Evolutionary conservation across 2,888 invertebrate species (phyloP).

Genomic region (Theretra japonica): DNA sequence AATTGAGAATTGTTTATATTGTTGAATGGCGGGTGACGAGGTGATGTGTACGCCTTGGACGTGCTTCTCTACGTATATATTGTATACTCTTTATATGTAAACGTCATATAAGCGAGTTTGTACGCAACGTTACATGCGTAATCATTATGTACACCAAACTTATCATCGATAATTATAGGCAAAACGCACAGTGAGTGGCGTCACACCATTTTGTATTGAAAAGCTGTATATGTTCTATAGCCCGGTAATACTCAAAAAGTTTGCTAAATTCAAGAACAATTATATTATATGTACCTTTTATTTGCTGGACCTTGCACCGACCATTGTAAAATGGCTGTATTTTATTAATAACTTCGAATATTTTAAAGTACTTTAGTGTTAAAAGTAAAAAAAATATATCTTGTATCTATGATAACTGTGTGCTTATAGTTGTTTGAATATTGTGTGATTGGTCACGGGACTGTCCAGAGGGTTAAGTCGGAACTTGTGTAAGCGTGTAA

Average conservation of each 20-base stretch:
- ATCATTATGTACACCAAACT: constrained; percentile 2
- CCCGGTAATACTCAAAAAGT: neutral
- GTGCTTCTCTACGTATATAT: constrained; percentile 24
- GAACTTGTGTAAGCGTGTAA: neutral
- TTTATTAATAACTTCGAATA: constrained; percentile 20
- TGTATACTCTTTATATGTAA: constrained; percentile 18
- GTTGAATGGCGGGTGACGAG: neutral
- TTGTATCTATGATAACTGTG: constrained; percentile 18
- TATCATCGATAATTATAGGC: constrained; percentile 7
- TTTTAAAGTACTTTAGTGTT: constrained; percentile 17
- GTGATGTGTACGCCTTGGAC: constrained; percentile 3
- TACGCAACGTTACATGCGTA: constrained; percentile 8
- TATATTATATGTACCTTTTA: neutral
- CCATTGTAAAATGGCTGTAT: neutral
- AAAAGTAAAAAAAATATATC: constrained; percentile 15
- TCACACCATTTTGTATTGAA: constrained; percentile 15
- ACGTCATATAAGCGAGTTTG: neutral
- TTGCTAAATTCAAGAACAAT: neutral
- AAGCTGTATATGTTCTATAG: constrained; percentile 11
- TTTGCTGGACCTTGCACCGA: neutral
- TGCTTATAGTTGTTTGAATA: constrained; percentile 22
- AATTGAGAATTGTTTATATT: constrained; percentile 10
- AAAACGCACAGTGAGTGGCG: constrained; percentile 26
- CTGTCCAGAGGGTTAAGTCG: neutral
- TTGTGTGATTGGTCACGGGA: constrained; percentile 20